Evolutionary conservation across 2,797 vertebrate species (phyloP).

Genomic region (Schizopygopsis pylzovi): DNA sequence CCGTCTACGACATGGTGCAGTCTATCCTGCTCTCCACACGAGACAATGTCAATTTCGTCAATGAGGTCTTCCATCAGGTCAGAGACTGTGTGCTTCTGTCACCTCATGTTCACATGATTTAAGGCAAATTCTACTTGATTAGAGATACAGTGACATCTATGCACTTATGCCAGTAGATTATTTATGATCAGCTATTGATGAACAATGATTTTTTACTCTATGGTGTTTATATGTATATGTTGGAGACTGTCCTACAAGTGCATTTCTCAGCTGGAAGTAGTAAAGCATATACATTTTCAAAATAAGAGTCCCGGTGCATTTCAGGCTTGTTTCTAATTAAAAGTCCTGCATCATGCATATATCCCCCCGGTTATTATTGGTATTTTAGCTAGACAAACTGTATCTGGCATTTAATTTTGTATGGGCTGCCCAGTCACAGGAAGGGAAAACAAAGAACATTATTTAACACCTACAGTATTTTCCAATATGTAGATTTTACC

Average conservation of each 20-base stretch:
- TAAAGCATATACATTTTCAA: background rate
- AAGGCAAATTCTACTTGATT: background rate
- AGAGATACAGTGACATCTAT: background rate
- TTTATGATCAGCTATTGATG: background rate
- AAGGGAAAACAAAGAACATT: background rate
- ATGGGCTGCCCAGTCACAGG: background rate
- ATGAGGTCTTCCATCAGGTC: constrained; percentile 98
- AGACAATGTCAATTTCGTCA: constrained; percentile 97
- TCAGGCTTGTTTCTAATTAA: background rate
- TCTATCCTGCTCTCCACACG: constrained; percentile 91
- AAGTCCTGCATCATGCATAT: background rate
- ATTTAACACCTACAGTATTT: background rate
- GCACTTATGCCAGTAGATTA: background rate
- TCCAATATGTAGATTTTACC: background rate
- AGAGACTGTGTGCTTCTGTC: constrained; percentile 20
- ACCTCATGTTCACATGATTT: background rate
- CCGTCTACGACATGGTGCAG: constrained; percentile 94
- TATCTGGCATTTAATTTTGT: background rate
- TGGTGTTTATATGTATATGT: background rate
- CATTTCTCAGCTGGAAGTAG: background rate
- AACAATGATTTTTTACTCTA: background rate
- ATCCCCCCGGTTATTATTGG: background rate
- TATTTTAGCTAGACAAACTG: background rate
- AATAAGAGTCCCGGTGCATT: background rate
- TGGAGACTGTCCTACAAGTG: background rate